phyloP scores from a whole-genome alignment of 2,888 invertebrate genomes.

The Diabrotica balteata region DNA sequence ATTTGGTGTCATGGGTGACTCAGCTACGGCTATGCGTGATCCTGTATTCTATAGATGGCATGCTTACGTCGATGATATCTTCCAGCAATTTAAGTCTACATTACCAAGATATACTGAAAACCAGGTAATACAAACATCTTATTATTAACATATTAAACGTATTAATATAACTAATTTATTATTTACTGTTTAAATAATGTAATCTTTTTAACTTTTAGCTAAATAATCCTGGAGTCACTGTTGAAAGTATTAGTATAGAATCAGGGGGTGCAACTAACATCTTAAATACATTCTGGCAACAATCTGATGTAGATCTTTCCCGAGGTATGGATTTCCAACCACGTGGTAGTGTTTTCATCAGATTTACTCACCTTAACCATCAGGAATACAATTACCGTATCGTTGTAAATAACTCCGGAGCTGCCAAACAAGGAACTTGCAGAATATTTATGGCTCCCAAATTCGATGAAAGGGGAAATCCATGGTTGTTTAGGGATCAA shows the following conservation, averaged over 20 bases:
- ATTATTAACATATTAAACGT: too few relatives aligned
- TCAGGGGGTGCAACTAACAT: slow-evolving; percentile 64
- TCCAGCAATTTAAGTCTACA: slow-evolving; percentile 76
- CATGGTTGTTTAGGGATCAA: slow-evolving; percentile 70
- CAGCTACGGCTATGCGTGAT: slow-evolving; percentile 86
- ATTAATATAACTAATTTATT: not conserved
- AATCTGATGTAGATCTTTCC: slow-evolving; percentile 77
- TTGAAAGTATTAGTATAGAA: slow-evolving; percentile 66
- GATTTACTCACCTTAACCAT: slow-evolving; percentile 80
- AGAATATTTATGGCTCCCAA: slow-evolving; percentile 76
- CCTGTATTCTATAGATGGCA: slow-evolving; percentile 89
- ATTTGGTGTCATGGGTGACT: slow-evolving; percentile 85
- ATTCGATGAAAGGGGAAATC: slow-evolving; percentile 70
- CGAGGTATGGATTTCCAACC: slow-evolving; percentile 85
- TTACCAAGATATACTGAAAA: slow-evolving; percentile 70
- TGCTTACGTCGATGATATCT: slow-evolving; percentile 78
- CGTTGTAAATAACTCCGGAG: slow-evolving; percentile 56
- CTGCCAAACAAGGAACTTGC: slow-evolving; percentile 66
- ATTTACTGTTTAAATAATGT: not conserved
- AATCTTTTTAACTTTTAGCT: slow-evolving; percentile 60
- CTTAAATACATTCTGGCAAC: slow-evolving; percentile 79
- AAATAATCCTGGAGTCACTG: slow-evolving; percentile 69
- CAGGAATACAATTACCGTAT: slow-evolving; percentile 71
- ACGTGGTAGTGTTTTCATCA: slow-evolving; percentile 69
- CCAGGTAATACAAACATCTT: slow-evolving; percentile 59